Evolutionary conservation across 2,113 vertebrate species (phyloP), one percentile per base, ranked within the genome.

Genomic region (Hystrix cristata): DNA sequence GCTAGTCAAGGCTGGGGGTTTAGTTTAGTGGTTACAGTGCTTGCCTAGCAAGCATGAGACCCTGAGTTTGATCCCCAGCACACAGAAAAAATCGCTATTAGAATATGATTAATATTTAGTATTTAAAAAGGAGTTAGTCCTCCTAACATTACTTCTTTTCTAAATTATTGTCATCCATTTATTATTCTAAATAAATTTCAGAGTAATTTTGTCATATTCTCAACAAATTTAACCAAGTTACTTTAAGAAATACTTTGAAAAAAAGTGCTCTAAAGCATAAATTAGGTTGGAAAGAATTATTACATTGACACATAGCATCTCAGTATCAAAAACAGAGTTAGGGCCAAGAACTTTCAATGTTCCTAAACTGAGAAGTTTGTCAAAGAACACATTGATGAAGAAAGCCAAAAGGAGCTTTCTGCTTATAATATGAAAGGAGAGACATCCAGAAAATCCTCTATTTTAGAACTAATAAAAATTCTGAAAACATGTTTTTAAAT

Each of bases 321-420:
- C 72, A 78, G 53, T 25, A 72, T 25, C 43, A 95, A 86, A 90
- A 38, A 4, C 46, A 88, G 64, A 87, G 62, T 85, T 91, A 79
- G 71, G 46, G 29, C 67, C 71, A 93, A 88, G 14, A 51, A 11
- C 14, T 87, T 72, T 51, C 13, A 7, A 62, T 84, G 46, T 55
- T 81, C 64, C 95, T 88, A 88, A 88, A 1, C 16, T 78, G 53
- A 15, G 38, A 51, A 34, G 23, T 67, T 93, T 91, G 88, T 64
- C 60, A 89, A 93, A 65, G 29, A 93, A 69, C 31, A 97, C 84
- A 74, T 3, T 90, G 71, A 84, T 87, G 31, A 82, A 76, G 46
- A 95, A 94, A 95, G 3, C 69, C 46, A 79, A 94, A 90, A 78
- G 64, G 12, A 82, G 51, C 72, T 93, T 87, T 87, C 23, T 74